Conservation (phyloP, 2,888 invertebrate species). For the Cheilosia urbana region DNA sequence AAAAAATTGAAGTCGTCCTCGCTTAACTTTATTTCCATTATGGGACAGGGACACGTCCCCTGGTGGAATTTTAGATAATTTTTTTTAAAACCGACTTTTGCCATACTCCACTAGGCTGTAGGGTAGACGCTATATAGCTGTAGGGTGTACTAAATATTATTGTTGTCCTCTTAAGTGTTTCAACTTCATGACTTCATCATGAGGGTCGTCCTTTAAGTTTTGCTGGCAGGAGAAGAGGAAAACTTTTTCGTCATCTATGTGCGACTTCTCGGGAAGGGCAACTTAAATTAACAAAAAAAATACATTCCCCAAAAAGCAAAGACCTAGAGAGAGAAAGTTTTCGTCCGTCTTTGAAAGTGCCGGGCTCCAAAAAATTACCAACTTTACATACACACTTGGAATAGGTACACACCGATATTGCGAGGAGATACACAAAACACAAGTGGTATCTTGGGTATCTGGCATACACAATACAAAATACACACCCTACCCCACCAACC, state of each 20-base stretch:
- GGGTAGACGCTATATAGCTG: constrained; percentile 19
- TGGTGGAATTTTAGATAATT: constrained; percentile 59
- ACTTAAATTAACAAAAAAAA: constrained; percentile 38
- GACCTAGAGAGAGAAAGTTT: constrained; percentile 69
- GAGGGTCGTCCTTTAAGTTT: constrained; percentile 62
- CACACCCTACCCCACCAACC: neutral
- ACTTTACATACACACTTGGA: constrained; percentile 71
- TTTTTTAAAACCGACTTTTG: constrained; percentile 43
- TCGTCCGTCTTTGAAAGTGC: constrained; percentile 54
- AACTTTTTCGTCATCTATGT: constrained; percentile 69
- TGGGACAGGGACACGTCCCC: constrained; percentile 56
- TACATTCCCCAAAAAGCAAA: constrained; percentile 44
- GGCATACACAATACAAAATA: constrained; percentile 22
- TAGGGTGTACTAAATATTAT: constrained; percentile 70
- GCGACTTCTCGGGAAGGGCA: constrained; percentile 68
- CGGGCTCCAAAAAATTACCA: constrained; percentile 56
- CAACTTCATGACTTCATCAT: constrained; percentile 75
- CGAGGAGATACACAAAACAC: constrained; percentile 55
- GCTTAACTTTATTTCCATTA: constrained; percentile 68
- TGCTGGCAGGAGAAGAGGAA: constrained; percentile 35
- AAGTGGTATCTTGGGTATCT: constrained; percentile 61
- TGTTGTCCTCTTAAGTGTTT: constrained; percentile 76
- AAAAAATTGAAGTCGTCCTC: constrained; percentile 11
- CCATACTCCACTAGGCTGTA: constrained; percentile 9
- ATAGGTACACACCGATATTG: constrained; percentile 33